phyloP scores from a whole-genome alignment of 2,888 invertebrate species.

The Trissolcus brochymenae region DNA sequence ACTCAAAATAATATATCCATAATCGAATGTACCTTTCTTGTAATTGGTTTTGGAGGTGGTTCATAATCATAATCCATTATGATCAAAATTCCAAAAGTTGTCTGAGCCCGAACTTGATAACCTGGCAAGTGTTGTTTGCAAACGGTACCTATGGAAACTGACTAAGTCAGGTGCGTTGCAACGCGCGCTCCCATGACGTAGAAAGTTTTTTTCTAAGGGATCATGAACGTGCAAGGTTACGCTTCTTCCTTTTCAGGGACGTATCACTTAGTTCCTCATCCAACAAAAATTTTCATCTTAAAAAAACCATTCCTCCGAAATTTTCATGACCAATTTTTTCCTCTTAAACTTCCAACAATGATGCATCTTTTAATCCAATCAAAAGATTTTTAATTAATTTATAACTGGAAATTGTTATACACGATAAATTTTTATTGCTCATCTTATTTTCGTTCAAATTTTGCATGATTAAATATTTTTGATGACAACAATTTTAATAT shows the following conservation, averaged over 20 bases:
- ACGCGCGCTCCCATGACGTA: conserved; percentile 48
- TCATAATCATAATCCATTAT: conserved; percentile 67
- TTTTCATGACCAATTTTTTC: background rate
- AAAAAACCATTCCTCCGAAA: too few relatives aligned
- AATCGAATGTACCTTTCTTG: conserved; percentile 69
- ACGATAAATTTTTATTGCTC: too few relatives aligned
- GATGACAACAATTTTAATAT: too few relatives aligned
- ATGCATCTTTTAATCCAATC: background rate
- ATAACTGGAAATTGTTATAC: background rate
- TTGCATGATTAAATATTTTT: background rate
- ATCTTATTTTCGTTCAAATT: background rate
- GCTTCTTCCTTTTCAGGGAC: conserved; percentile 44
- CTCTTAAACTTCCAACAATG: background rate
- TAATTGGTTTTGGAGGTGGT: conserved; percentile 65
- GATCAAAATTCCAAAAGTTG: background rate
- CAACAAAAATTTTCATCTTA: background rate
- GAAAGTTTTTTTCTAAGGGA: conserved; percentile 45
- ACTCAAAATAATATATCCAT: too few relatives aligned
- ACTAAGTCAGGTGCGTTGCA: conserved; percentile 49
- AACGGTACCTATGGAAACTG: conserved; percentile 70
- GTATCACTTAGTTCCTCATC: conserved; percentile 12
- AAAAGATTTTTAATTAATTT: background rate
- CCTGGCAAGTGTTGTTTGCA: conserved; percentile 60
- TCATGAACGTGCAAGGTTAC: conserved; percentile 31
- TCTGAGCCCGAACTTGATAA: background rate